phyloP scores from a whole-genome alignment of 2,888 invertebrate genomes.

The Pecten maximus region DNA sequence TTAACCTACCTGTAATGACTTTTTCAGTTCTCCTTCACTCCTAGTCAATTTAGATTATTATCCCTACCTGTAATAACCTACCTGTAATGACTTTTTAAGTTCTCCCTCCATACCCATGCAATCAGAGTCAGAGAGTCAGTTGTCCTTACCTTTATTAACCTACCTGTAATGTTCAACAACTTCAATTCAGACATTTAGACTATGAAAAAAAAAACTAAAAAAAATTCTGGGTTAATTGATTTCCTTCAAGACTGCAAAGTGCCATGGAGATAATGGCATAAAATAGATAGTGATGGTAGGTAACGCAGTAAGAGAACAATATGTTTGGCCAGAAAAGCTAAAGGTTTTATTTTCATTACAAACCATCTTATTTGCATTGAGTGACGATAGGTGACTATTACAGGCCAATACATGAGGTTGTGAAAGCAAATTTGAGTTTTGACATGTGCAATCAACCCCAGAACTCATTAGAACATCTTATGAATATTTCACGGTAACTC shows the following conservation, averaged over 20 bases:
- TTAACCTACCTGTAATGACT: no score
- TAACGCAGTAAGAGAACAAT: not conserved
- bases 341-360: not conserved
- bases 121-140: no score
- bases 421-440: conserved; percentile 6
- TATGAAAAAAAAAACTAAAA: no score
- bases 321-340: not conserved
- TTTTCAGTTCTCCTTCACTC: no score
- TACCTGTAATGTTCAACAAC: no score
- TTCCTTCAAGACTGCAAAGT: not conserved
- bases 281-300: not conserved
- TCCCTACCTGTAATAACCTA: no score
- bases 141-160: no score
- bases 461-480: not conserved
- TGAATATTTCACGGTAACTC: not conserved
- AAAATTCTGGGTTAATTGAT: not conserved
- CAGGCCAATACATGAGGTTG: not conserved
- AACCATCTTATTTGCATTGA: not conserved
- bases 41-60: no score
- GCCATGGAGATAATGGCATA: not conserved
- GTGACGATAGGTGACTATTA: not conserved
- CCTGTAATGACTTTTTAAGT: no score
- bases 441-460: not conserved
- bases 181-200: no score
- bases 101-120: no score